Evolutionary conservation across 2,888 invertebrate species (phyloP).

Genomic region (Xestia ashworthii): DNA sequence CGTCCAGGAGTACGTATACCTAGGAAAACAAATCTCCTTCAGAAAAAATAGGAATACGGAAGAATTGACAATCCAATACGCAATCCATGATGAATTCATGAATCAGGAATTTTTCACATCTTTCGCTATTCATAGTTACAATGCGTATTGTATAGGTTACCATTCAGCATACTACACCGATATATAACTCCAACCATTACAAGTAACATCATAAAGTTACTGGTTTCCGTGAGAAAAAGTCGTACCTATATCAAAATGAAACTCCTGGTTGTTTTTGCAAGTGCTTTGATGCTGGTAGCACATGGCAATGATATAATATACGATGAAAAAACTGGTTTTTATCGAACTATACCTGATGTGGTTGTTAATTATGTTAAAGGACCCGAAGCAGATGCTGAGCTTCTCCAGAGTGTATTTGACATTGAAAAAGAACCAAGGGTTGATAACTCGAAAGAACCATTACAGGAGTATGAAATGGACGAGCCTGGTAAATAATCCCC

Average conservation of each 20-base stretch:
- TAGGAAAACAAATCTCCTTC: too few relatives aligned
- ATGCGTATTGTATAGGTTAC: not conserved
- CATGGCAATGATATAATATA: not conserved
- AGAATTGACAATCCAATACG: not conserved
- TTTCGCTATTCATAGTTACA: not conserved
- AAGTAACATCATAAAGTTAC: not conserved
- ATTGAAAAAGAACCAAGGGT: not conserved
- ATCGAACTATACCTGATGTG: not conserved
- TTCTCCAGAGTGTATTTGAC: not conserved
- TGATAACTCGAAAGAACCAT: not conserved
- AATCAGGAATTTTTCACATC: not conserved
- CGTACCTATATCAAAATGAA: conserved; percentile 3
- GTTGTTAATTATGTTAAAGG: not conserved
- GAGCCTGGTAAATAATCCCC: not conserved
- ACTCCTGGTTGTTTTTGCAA: conserved; percentile 2
- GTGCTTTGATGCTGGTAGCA: not conserved
- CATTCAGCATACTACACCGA: not conserved
- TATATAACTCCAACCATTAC: not conserved
- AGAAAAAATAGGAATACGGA: too few relatives aligned
- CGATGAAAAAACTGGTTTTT: not conserved
- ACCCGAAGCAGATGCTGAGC: not conserved
- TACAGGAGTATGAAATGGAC: not conserved
- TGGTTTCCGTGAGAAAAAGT: not conserved
- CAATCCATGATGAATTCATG: not conserved
- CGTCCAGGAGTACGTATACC: too few relatives aligned